Percentiles rank a stretch among this genome's conserved stretches.
phyloP scores from a whole-genome alignment of 2,797 vertebrate genomes.

The Oreochromis grahami region DNA sequence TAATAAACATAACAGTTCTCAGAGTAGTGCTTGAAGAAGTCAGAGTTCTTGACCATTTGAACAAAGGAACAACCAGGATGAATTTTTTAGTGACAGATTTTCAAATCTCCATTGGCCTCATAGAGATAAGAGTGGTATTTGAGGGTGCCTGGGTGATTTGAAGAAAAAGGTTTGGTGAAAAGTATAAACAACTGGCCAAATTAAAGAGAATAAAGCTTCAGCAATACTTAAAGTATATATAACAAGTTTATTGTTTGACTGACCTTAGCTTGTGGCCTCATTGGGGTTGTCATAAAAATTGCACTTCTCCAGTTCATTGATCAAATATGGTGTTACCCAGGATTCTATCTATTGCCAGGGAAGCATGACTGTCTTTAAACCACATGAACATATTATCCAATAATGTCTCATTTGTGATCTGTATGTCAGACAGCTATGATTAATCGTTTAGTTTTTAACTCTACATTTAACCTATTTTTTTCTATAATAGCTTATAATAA shows the following conservation, averaged over 20 bases:
- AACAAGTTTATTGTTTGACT: not conserved
- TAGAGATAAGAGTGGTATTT: not conserved
- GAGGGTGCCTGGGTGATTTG: not conserved
- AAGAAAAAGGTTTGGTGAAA: not conserved
- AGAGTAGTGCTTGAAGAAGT: not conserved
- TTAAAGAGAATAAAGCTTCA: not conserved
- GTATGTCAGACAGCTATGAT: not conserved
- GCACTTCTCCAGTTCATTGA: rapidly evolving
- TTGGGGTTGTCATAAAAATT: not conserved
- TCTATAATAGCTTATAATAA: not conserved
- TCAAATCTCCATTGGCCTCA: not conserved
- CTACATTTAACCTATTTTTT: not conserved
- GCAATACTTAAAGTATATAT: not conserved
- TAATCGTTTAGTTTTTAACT: not conserved
- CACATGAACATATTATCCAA: not conserved
- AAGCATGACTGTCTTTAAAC: not conserved
- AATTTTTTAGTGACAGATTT: not conserved
- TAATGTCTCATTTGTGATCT: not conserved
- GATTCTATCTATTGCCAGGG: not conserved
- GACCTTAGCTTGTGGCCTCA: not conserved
- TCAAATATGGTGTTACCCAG: not conserved
- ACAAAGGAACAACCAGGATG: not conserved
- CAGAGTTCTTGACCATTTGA: rapidly evolving
- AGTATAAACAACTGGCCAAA: not conserved
- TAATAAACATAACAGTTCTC: not conserved